Percentiles rank a stretch among this genome's conserved stretches.
Evolutionary conservation across 2,113 vertebrate species (phyloP).

Genomic region (Leiothrix lutea): DNA sequence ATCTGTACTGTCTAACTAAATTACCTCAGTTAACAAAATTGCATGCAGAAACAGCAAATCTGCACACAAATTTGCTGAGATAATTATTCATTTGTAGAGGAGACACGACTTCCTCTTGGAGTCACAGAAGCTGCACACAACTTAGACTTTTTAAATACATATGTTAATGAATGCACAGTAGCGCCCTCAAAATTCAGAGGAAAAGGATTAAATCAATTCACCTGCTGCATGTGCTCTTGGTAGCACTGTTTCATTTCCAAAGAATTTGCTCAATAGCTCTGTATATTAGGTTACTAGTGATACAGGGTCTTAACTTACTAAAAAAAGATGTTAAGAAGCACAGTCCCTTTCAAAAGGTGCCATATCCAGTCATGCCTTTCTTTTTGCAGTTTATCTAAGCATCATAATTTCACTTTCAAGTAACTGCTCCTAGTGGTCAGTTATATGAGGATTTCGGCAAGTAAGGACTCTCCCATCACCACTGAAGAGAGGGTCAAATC

Average conservation of each 20-base stretch:
- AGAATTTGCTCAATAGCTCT: background rate
- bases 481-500: constrained; percentile 48
- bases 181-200: background rate
- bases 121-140: background rate
- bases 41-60: background rate
- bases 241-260: background rate
- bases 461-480: background rate
- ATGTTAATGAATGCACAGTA: background rate
- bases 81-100: background rate
- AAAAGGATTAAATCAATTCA: background rate
- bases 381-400: background rate
- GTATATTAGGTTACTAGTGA: background rate
- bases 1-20: background rate
- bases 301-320: background rate
- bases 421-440: background rate
- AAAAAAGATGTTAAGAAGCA: background rate
- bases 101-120: background rate
- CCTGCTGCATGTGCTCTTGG: background rate
- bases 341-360: background rate
- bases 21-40: background rate
- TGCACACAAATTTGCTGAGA: background rate
- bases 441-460: background rate
- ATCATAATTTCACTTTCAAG: background rate
- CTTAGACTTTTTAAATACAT: background rate
- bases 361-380: background rate